phyloP scores from a whole-genome alignment of 2,888 invertebrate species.

The Torymus texanus region DNA sequence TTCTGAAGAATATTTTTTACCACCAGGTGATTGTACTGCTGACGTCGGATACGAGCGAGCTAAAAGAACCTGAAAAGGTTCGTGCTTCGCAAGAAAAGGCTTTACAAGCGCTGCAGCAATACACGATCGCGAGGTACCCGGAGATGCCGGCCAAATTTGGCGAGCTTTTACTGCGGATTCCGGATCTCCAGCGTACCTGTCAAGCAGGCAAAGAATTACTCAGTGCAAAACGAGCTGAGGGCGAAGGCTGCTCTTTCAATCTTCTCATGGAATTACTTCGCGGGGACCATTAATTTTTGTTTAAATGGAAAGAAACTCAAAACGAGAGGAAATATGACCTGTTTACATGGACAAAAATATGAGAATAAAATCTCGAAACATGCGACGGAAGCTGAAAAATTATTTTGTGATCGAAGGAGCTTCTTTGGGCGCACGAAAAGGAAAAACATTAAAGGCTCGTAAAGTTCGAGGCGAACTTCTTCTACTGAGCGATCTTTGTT shows the following conservation, averaged over 20 bases:
- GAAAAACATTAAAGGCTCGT: constrained; percentile 53
- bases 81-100: constrained; percentile 96
- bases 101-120: constrained; percentile 92
- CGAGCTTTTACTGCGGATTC: constrained; percentile 92
- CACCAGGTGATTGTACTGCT: constrained; percentile 71
- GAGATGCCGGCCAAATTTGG: constrained; percentile 96
- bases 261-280: constrained; percentile 95
- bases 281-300: constrained; percentile 86
- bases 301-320: background rate
- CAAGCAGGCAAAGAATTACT: constrained; percentile 96
- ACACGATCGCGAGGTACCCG: constrained; percentile 93
- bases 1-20: constrained; percentile 6
- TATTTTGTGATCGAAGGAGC: background rate
- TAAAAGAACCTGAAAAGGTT: constrained; percentile 95
- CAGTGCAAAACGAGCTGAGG: constrained; percentile 86
- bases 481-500: constrained; percentile 41
- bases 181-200: constrained; percentile 95
- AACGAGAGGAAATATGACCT: background rate
- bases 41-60: constrained; percentile 88
- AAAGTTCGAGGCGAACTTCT: constrained; percentile 53
- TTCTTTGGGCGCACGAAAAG: constrained; percentile 1
- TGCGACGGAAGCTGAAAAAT: too few relatives aligned
- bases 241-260: constrained; percentile 92
- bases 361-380: too few relatives aligned
- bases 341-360: too few relatives aligned